Base-by-base conservation (phyloP, 2,113 vertebrate genomes). In the Sterrhoptilus dennistouni region DNA sequence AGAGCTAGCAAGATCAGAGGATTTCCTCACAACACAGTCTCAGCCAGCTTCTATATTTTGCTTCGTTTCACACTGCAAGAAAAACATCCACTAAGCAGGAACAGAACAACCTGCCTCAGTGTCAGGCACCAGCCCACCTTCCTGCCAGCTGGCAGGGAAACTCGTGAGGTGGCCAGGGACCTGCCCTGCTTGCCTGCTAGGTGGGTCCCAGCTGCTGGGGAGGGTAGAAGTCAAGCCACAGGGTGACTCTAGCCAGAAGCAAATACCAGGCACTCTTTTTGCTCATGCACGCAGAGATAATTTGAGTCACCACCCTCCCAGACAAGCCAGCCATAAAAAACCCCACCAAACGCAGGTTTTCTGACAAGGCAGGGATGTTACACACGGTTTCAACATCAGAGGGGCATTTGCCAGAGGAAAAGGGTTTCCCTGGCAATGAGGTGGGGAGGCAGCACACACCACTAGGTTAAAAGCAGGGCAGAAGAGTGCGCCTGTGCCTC, bases 1-100 rank as follows among this genome's bases (percentile, higher is more conserved):
- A 84, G 64, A 93, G 68, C 76, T 87, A 90, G 93, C 47, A 59
- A 88, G 90, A 96, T 93, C 93, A 94, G 90, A 94, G 94, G 90
- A 69, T 96, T 96, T 94, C 80, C 76, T 91, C 77, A 60, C 83
- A 84, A 64, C 83, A 31, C 63, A 71, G 54, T 29, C 94, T 88
- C 64, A 92, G 56, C 64, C 72, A 78, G 68, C 80, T 80, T 49
- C 20, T 3, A 6, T 71, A 64, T 61, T 95, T 88, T 88, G 33
- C 76, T 92, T 81, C 1, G 0, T 78, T 89, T 90, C 77, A 78
- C 44, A 35, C 33, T 14, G 36, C 60, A 83, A 45, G 24, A 45
- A 77, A 90, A 92, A 74, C 80, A 93, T 74, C 17, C 53, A 20
- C 69, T 14, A 47, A 64, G 56, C 60, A 83, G 79, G 71, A 86